These are phyloP conservation scores for Synergus itoensis DNA, from an alignment of 2,888 invertebrate species.

Conservation along the genomic window DNA sequence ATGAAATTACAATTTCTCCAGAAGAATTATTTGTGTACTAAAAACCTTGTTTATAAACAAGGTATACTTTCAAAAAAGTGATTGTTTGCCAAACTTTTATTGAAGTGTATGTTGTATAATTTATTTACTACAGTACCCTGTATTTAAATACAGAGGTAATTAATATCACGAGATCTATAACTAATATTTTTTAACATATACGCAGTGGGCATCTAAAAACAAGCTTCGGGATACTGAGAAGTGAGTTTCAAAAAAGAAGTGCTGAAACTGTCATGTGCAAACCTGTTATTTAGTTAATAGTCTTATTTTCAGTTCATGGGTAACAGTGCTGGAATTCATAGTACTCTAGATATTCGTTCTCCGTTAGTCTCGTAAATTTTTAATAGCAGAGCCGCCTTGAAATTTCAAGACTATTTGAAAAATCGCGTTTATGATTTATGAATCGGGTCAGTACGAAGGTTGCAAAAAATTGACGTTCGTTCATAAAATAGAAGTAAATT, in stretches of 20 bases:
- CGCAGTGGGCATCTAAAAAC: not conserved
- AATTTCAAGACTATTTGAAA: not conserved
- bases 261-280: not conserved
- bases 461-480: not conserved
- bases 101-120: too few species aligned
- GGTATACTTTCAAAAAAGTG: too few species aligned
- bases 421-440: not conserved
- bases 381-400: not conserved
- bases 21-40: too few species aligned
- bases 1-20: too few species aligned
- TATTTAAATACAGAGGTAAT: not conserved
- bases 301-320: not conserved
- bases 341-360: not conserved
- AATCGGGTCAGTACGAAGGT: not conserved
- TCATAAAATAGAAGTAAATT: not conserved
- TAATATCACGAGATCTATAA: not conserved
- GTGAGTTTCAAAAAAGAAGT: not conserved
- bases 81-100: too few species aligned
- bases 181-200: not conserved
- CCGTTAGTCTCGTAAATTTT: not conserved
- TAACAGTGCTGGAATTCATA: not conserved
- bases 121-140: not conserved
- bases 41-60: too few species aligned
- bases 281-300: not conserved
- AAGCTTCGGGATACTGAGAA: not conserved